Conservation (phyloP, 2,113 vertebrate species). For the Phasianus colchicus region DNA sequence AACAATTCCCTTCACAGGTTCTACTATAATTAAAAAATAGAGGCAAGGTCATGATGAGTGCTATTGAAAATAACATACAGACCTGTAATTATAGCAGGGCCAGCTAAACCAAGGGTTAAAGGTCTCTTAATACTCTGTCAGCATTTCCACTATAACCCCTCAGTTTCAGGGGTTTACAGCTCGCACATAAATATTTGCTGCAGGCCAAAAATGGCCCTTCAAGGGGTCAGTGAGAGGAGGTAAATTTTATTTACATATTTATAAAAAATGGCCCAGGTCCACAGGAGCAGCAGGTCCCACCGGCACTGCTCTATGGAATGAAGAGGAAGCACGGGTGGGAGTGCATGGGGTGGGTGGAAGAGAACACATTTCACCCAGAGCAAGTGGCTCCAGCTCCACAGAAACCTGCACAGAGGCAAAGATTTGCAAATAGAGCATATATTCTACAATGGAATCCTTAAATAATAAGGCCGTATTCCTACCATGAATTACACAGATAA, state of each 20-base stretch:
- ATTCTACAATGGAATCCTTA: constrained; percentile 22
- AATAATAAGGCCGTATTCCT: constrained; percentile 28
- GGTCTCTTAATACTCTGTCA: constrained; percentile 72
- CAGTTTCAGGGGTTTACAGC: constrained; percentile 72
- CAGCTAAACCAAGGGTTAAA: constrained; percentile 65
- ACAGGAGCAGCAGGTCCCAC: background rate
- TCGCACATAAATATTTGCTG: constrained; percentile 74
- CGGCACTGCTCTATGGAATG: background rate
- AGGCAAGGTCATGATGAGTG: constrained; percentile 61
- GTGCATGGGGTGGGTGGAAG: background rate
- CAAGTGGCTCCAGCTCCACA: background rate
- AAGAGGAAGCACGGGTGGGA: background rate
- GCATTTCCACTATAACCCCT: constrained; percentile 66
- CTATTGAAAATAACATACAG: constrained; percentile 66
- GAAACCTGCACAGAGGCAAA: background rate
- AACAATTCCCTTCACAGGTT: constrained; percentile 71
- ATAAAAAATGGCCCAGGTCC: background rate
- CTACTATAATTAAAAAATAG: constrained; percentile 72
- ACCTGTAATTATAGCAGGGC: constrained; percentile 65
- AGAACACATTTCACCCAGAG: background rate
- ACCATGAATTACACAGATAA: constrained; percentile 54
- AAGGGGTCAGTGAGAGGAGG: constrained; percentile 56
- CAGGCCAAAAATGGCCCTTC: constrained; percentile 61
- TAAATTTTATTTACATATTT: constrained; percentile 71
- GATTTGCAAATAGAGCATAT: background rate